A percentile compares a stretch with the other conserved stretches of the same genome.
These are phyloP conservation scores for Meriones unguiculatus DNA, from an alignment of 2,113 vertebrate genomes.

Conservation along the genomic window DNA sequence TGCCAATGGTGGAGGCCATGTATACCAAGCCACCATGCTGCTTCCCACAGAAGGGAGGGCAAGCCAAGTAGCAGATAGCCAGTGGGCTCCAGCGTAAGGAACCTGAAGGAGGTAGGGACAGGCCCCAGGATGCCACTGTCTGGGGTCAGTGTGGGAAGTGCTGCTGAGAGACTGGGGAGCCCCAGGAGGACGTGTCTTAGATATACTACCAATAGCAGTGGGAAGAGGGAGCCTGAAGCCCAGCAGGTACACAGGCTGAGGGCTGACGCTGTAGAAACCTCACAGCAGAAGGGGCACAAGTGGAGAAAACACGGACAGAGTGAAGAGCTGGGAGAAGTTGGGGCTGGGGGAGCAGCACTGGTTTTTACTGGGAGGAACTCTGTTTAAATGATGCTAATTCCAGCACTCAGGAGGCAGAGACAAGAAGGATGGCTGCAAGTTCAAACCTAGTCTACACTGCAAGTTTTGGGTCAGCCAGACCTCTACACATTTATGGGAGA, in stretches of 20 bases:
- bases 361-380: not conserved
- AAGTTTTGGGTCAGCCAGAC: not conserved
- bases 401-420: too few relatives aligned
- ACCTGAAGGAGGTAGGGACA: rapidly evolving
- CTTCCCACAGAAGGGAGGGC: too few relatives aligned
- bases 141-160: not conserved
- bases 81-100: not conserved
- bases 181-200: not conserved
- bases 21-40: not conserved
- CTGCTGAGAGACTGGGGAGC: not conserved
- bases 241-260: too few relatives aligned
- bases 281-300: not conserved
- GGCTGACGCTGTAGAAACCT: not conserved
- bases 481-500: not conserved
- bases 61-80: not conserved
- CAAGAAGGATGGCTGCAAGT: not conserved
- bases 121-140: not conserved
- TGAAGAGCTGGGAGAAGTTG: too few relatives aligned
- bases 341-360: not conserved
- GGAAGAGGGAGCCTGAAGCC: too few relatives aligned
- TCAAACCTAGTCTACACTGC: not conserved
- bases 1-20: not conserved
- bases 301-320: not conserved
- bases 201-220: not conserved
- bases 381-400: not conserved